A percentile compares a stretch with the other conserved stretches of the same genome.
phyloP scores from a whole-genome alignment of 2,113 vertebrate genomes.

The Oncorhynchus keta region DNA sequence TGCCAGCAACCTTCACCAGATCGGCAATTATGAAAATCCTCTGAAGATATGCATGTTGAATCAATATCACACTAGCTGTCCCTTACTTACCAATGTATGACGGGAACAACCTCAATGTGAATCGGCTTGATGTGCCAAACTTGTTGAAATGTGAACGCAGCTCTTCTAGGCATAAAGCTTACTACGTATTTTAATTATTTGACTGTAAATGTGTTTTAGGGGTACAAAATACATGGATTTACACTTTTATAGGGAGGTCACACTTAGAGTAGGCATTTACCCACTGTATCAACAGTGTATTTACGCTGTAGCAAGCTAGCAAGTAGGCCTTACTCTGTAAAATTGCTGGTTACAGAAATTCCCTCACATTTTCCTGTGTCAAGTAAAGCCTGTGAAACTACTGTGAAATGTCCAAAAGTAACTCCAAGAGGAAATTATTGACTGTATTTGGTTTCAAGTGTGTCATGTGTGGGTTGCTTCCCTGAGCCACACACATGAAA shows the following conservation, averaged over 20 bases:
- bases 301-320: no score
- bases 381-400: no score
- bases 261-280: no score
- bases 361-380: no score
- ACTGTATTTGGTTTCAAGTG: not conserved
- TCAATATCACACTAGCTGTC: not conserved
- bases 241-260: no score
- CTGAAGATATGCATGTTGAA: not conserved
- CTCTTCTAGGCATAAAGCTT: not conserved
- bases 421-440: not conserved
- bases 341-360: no score
- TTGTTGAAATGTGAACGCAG: not conserved
- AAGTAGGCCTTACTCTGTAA: no score
- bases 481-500: not conserved
- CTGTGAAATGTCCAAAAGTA: no score
- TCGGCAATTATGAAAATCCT: slow-evolving; percentile 11
- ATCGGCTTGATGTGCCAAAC: not conserved
- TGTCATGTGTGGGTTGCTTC: not conserved
- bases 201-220: no score
- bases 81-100: not conserved
- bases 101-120: not conserved
- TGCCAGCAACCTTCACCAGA: not conserved
- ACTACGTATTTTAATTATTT: not conserved
- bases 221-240: no score
- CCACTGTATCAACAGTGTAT: no score